Evolutionary conservation across 2,797 vertebrate genomes (phyloP).

Genomic region (Acipenser transmontanus): DNA sequence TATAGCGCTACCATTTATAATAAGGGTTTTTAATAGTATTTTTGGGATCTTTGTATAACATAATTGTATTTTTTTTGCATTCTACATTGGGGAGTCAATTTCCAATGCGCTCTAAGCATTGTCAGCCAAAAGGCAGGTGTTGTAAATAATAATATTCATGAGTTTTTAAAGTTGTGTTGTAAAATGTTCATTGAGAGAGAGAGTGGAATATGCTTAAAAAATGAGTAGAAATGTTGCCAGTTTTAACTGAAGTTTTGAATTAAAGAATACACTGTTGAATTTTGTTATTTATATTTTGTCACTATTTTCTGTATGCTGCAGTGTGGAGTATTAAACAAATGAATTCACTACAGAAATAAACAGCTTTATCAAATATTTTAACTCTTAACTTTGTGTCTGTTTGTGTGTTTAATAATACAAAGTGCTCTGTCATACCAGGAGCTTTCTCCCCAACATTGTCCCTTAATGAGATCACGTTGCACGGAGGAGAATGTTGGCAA

Average conservation of each 20-base stretch:
- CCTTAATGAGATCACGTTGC: not conserved
- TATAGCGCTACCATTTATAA: constrained; percentile 78
- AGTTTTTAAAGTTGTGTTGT: constrained; percentile 60
- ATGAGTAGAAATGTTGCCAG: constrained; percentile 52
- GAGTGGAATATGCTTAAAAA: constrained; percentile 47
- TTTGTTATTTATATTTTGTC: constrained; percentile 76
- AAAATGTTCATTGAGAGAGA: constrained; percentile 56
- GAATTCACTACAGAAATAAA: constrained; percentile 73
- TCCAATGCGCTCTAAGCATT: constrained; percentile 69
- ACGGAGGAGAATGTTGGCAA: not conserved
- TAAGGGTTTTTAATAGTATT: constrained; percentile 78
- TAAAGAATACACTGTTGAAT: constrained; percentile 67
- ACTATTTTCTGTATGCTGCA: constrained; percentile 69
- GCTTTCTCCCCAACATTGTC: constrained; percentile 10
- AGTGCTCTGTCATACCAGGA: constrained; percentile 17
- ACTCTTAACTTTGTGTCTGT: constrained; percentile 35
- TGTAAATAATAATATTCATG: constrained; percentile 66
- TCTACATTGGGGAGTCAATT: constrained; percentile 62
- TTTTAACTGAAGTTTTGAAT: constrained; percentile 66
- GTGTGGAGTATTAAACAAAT: constrained; percentile 67
- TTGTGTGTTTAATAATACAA: constrained; percentile 21
- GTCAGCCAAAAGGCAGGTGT: constrained; percentile 62
- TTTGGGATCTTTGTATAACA: constrained; percentile 78
- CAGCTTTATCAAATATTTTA: constrained; percentile 53
- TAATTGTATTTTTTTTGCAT: constrained; percentile 77